Percentiles rank a stretch among this genome's conserved stretches.
These are phyloP conservation scores for Sardinella longiceps DNA, from an alignment of 2,797 vertebrate species.

Conservation along the genomic window DNA sequence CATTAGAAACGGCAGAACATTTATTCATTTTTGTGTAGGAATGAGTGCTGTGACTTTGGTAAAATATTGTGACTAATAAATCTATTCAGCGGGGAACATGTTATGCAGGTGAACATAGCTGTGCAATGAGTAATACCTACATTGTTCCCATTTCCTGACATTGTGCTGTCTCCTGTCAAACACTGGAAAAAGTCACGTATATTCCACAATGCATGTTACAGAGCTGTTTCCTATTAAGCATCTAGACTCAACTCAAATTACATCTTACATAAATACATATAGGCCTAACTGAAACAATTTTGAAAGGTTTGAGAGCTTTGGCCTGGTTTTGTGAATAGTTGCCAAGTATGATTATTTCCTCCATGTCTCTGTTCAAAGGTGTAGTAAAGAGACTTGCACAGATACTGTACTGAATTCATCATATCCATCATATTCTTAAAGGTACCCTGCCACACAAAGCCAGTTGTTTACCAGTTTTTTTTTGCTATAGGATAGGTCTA, in stretches of 20 bases:
- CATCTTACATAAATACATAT: no score
- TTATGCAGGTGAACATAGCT: background rate
- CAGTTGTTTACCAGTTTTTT: no score
- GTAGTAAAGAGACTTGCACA: background rate
- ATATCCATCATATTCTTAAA: no score
- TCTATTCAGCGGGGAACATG: no score
- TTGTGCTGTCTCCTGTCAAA: slow-evolving; percentile 1
- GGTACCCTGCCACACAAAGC: no score
- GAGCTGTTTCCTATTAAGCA: background rate
- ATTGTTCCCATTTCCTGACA: slow-evolving; percentile 26
- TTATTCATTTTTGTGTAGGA: background rate
- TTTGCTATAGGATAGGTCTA: no score
- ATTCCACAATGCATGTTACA: background rate
- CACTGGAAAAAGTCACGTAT: slow-evolving; percentile 18
- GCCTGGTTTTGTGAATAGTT: background rate
- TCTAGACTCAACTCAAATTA: background rate
- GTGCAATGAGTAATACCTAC: background rate
- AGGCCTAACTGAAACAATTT: no score
- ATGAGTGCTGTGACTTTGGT: background rate
- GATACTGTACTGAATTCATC: no score
- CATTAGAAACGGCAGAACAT: background rate
- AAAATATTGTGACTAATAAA: no score
- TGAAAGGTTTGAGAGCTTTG: background rate
- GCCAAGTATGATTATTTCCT: background rate
- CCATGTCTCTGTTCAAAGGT: background rate